Percentiles rank a stretch among this genome's conserved stretches.
These are phyloP conservation scores for Rhinichthys osculus DNA, from an alignment of 2,797 vertebrate genomes.

Conservation along the genomic window DNA sequence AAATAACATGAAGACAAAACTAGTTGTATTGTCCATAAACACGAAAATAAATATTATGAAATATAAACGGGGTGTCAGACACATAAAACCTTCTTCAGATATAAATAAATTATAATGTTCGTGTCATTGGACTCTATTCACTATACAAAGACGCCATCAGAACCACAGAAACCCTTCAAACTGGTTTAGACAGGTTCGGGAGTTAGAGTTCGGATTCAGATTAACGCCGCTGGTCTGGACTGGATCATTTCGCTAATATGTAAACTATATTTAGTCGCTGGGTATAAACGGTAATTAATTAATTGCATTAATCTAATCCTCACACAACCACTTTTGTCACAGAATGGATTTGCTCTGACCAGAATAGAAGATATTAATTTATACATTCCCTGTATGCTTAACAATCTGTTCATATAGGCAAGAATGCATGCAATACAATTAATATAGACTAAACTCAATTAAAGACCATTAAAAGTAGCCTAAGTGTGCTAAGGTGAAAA, in stretches of 20 bases:
- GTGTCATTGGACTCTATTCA: neutral
- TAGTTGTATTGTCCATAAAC: neutral
- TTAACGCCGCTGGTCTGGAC: slow-evolving; percentile 11
- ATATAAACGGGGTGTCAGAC: neutral
- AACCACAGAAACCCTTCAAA: slow-evolving; percentile 2
- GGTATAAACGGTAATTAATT: neutral
- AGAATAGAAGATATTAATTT: neutral
- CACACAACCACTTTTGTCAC: neutral
- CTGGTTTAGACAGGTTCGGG: neutral
- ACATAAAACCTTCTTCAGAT: neutral
- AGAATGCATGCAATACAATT: neutral
- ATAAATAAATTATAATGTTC: neutral
- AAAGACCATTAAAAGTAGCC: neutral
- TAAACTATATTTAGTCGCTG: slow-evolving; percentile 4
- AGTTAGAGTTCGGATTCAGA: slow-evolving; percentile 7
- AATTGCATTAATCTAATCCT: slow-evolving; percentile 24
- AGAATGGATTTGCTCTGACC: neutral
- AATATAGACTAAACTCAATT: neutral
- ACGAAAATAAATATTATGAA: neutral
- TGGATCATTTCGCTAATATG: slow-evolving; percentile 7
- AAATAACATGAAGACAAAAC: neutral
- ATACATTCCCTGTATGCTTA: neutral
- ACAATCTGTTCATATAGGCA: no score
- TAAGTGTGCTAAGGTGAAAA: slow-evolving; percentile 18
- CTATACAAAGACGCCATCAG: slow-evolving; percentile 2